These are phyloP conservation scores for Chelon labrosus DNA, from an alignment of 2,797 vertebrate genomes.

Conservation along the genomic window DNA sequence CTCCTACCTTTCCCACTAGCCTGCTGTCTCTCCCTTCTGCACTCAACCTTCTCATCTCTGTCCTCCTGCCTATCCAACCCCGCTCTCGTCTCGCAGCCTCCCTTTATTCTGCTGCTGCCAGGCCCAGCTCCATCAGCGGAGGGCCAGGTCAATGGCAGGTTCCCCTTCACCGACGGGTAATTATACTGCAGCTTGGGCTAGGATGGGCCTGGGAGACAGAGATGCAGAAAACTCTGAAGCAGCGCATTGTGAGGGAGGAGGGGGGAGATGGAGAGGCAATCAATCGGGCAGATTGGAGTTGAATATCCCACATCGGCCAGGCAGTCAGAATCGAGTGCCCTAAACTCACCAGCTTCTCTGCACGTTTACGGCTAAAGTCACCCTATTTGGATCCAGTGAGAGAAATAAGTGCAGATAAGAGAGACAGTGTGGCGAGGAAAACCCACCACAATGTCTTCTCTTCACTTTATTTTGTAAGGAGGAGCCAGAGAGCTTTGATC, in stretches of 20 bases:
- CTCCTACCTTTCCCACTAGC: conserved; percentile 25
- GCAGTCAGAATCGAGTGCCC: conserved; percentile 64
- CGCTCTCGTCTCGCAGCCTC: conserved; percentile 20
- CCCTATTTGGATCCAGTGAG: conserved; percentile 20
- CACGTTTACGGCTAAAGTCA: conserved; percentile 64
- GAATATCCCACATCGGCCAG: conserved; percentile 71
- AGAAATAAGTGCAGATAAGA: conserved; percentile 23
- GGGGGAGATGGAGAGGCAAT: conserved; percentile 71
- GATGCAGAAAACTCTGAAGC: conserved; percentile 77
- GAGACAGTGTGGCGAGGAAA: conserved; percentile 31
- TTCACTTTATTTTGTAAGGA: conserved; percentile 20
- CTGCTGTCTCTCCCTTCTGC: conserved; percentile 10
- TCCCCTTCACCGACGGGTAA: conserved; percentile 77
- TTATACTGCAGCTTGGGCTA: conserved; percentile 68
- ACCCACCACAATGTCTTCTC: conserved; percentile 20
- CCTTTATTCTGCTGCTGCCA: conserved; percentile 46
- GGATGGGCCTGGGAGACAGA: conserved; percentile 61
- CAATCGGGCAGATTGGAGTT: conserved; percentile 78
- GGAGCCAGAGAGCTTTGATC: not conserved
- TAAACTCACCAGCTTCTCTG: conserved; percentile 54
- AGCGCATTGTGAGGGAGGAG: conserved; percentile 32
- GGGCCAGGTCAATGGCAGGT: conserved; percentile 76
- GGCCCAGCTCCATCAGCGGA: conserved; percentile 54
- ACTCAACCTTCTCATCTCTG: conserved; percentile 14
- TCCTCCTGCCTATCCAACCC: conserved; percentile 15